Conservation (phyloP, 1,140 invertebrate genomes). For the Scaptodrosophila lebanonensis region DNA sequence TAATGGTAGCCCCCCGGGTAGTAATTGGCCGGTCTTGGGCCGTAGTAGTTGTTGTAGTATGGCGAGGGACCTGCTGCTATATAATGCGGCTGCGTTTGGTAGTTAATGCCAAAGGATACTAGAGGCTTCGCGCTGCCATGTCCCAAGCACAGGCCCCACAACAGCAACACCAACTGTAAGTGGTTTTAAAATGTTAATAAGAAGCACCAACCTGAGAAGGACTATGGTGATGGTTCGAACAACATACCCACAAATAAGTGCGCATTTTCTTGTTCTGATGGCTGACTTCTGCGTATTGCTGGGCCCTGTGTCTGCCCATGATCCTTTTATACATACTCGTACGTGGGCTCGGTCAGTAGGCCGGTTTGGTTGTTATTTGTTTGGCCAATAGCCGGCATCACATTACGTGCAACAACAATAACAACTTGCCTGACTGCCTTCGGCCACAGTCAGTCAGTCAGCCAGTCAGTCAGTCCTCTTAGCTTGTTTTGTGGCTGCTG, state of each 20-base stretch:
- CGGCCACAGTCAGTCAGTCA: background rate
- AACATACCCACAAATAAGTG: constrained; percentile 52
- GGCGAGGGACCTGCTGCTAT: constrained; percentile 11
- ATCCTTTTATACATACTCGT: constrained; percentile 39
- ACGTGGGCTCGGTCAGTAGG: background rate
- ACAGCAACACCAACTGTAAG: constrained; percentile 28
- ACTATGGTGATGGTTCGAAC: background rate
- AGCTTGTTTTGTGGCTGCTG: background rate
- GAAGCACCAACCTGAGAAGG: constrained; percentile 1
- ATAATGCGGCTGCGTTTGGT: constrained; percentile 29
- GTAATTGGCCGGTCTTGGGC: background rate
- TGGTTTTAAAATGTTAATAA: constrained; percentile 13
- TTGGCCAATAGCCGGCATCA: too few species aligned
- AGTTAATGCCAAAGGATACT: constrained; percentile 44
- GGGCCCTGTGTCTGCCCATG: constrained; percentile 8
- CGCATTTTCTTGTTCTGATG: constrained; percentile 37
- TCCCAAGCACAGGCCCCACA: constrained; percentile 10
- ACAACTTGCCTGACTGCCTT: constrained; percentile 26
- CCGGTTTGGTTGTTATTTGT: constrained; percentile 5
- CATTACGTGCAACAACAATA: too few species aligned
- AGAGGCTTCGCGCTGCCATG: constrained; percentile 41
- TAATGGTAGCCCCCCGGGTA: constrained; percentile 29
- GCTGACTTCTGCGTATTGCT: constrained; percentile 21
- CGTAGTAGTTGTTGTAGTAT: constrained; percentile 45
- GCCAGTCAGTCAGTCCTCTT: background rate